Evolutionary conservation across 1,140 invertebrate genomes (phyloP), one percentile per base, ranked within the genome.

Genomic region (Pygmarrhopalites habei): DNA sequence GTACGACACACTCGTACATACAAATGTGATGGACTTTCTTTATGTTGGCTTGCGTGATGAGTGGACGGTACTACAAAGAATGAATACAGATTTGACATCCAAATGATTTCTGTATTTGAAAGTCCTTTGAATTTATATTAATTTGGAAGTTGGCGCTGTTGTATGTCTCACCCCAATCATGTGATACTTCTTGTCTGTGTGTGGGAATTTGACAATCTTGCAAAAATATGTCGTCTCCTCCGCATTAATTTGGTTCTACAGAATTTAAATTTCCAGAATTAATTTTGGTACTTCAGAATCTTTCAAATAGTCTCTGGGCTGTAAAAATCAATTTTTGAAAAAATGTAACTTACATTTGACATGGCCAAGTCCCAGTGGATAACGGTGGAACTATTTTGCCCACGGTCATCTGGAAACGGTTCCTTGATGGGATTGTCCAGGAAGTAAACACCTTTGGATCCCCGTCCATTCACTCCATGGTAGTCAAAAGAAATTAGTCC

Each of bases 161-260:
- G 23, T 60, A 17, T 56, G 5, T 61, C 32, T 79, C 73, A 83
- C 80, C 61, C 88, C 88, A 62, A 90, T 83, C 72, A 90, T 89
- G 67, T 92, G 89, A 71, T 90, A 85, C 72, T 90, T 90, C 10
- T 74, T 75, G 0, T 78, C 76, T 1, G 89, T 71, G 0, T 75
- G 68, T 0, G 89, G 88, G 0, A 83, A 82, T 76, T 85, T 86
- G 74, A 91, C 86, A n/a, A 92, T 87, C 77, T 89, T 90, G 73
- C 88, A 90, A 87, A 87, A 90, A 73, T 91, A 91, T 0, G 86
- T 75, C 0, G 88, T 89, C 12, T 67, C 62, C 25, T 46, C 46
- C 0, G 12, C 7, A 10, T 29, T 21, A 30, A 53, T 39, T 2
- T 28, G 29, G 29, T 41, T 41, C 39, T 41, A n/a, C n/a, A n/a